A percentile compares a stretch with the other conserved stretches of the same genome.
phyloP scores from a whole-genome alignment of 2,888 invertebrate genomes.

The Lycia hirtaria region DNA sequence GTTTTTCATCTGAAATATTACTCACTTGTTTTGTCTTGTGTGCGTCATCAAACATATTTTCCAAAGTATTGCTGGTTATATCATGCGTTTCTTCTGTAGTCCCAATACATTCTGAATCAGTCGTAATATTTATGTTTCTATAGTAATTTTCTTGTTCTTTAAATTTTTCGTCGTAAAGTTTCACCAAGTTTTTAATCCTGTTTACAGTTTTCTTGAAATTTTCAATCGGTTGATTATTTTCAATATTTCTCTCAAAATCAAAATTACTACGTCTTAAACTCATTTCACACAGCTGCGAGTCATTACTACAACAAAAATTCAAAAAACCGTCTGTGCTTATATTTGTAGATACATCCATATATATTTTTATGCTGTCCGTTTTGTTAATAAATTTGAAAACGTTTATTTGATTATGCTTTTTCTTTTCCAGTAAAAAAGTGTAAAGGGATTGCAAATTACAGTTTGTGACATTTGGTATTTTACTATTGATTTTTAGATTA shows the following conservation, averaged over 20 bases:
- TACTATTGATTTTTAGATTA: conserved; percentile 17
- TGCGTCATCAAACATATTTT: neutral
- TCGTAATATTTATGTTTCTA: conserved; percentile 1
- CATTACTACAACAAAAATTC: conserved; percentile 55
- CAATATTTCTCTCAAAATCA: neutral
- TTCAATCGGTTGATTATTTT: conserved; percentile 10
- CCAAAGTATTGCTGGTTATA: neutral
- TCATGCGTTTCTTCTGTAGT: conserved; percentile 1
- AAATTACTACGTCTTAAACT: conserved; percentile 10
- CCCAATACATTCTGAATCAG: conserved; percentile 26
- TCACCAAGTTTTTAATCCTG: conserved; percentile 56
- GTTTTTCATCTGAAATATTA: neutral
- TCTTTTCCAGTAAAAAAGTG: conserved; percentile 57
- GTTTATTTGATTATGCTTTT: conserved; percentile 56
- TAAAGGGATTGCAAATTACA: conserved; percentile 68
- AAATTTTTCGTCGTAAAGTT: conserved; percentile 50
- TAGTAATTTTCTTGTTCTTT: conserved; percentile 20
- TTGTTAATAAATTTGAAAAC: conserved; percentile 60
- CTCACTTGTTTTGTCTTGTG: neutral
- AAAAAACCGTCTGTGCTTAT: conserved; percentile 53
- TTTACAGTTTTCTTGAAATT: conserved; percentile 53
- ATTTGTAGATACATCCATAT: conserved; percentile 57
- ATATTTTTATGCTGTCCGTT: conserved; percentile 64
- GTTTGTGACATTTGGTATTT: conserved; percentile 35
- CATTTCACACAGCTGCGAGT: conserved; percentile 41